These are phyloP conservation scores for Misgurnus anguillicaudatus DNA, from an alignment of 2,113 vertebrate species.

Conservation along the genomic window DNA sequence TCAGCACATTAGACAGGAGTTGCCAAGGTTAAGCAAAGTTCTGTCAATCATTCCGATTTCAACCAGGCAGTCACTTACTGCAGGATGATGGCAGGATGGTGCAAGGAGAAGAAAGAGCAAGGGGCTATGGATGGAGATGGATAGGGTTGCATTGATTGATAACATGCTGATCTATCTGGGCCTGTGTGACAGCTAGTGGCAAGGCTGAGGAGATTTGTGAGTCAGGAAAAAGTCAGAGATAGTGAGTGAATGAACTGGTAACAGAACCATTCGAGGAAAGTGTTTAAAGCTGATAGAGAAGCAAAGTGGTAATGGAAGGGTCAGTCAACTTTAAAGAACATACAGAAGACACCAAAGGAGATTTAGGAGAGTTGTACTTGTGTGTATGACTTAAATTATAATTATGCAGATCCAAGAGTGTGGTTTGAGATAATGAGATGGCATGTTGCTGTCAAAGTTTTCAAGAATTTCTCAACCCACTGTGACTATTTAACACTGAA, in stretches of 20 bases:
- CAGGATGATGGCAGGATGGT: conserved; percentile 16
- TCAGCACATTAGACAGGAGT: background rate
- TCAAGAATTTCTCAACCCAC: too few relatives aligned
- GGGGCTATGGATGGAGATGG: conserved; percentile 33
- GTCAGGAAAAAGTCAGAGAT: conserved; percentile 26
- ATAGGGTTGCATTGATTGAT: conserved; percentile 64
- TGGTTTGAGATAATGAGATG: too few relatives aligned
- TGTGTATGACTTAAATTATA: conserved; percentile 11
- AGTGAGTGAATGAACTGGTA: background rate
- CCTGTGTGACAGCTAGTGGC: conserved; percentile 51
- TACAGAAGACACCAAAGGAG: conserved; percentile 33
- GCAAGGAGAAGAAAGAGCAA: conserved; percentile 45
- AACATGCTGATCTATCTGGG: conserved; percentile 63
- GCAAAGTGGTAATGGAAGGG: conserved; percentile 49
- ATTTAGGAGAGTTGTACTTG: conserved; percentile 8
- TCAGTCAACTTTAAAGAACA: conserved; percentile 61
- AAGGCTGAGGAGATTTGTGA: conserved; percentile 53
- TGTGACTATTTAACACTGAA: too few relatives aligned
- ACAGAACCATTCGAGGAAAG: conserved; percentile 34
- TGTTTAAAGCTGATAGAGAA: conserved; percentile 33
- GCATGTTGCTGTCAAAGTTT: too few relatives aligned
- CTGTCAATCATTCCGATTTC: conserved; percentile 50
- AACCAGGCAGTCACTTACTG: conserved; percentile 39
- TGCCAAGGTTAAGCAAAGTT: conserved; percentile 19
- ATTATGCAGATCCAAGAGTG: conserved; percentile 26